Percentiles rank a stretch among this genome's conserved stretches.
Conservation (phyloP, 2,113 vertebrate species). For the Pachypanchax playfairii region DNA sequence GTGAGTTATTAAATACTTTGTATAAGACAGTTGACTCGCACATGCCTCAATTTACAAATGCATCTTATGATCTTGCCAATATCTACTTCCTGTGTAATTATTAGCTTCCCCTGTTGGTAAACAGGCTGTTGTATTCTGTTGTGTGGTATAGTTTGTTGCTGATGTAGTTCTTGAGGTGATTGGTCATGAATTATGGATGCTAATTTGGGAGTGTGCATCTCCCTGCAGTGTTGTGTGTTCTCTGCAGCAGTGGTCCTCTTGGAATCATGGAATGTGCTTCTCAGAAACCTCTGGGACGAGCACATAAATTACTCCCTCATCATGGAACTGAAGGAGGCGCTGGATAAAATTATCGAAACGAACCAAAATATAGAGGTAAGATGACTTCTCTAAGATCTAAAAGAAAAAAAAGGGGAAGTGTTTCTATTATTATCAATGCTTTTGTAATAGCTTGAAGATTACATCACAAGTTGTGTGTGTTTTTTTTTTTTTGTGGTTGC, state of each 20-base stretch:
- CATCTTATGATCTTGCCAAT: neutral
- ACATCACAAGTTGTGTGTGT: too few species aligned
- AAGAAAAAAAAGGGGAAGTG: neutral
- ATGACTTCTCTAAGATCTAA: neutral
- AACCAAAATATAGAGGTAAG: conserved; percentile 63
- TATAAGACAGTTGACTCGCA: too few species aligned
- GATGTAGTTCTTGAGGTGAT: conserved; percentile 11
- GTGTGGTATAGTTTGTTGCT: too few species aligned
- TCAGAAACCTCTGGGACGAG: conserved; percentile 69
- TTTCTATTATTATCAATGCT: neutral
- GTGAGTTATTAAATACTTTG: too few species aligned
- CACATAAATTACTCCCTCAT: conserved; percentile 72
- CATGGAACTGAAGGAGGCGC: conserved; percentile 57
- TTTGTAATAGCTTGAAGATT: too few species aligned
- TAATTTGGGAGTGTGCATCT: conserved; percentile 8
- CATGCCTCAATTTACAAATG: neutral
- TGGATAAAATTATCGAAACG: conserved; percentile 63
- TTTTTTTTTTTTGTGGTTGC: too few species aligned
- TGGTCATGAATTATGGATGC: conserved; percentile 2
- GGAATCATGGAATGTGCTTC: conserved; percentile 74
- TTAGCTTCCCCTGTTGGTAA: too few species aligned
- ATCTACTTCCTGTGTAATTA: neutral
- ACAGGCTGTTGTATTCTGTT: too few species aligned
- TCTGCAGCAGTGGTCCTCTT: conserved; percentile 72
- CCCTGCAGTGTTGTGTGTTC: conserved; percentile 79